Percentiles rank a stretch among this genome's conserved stretches.
Evolutionary conservation across 2,797 vertebrate genomes (phyloP).

Genomic region (Lacerta agilis): DNA sequence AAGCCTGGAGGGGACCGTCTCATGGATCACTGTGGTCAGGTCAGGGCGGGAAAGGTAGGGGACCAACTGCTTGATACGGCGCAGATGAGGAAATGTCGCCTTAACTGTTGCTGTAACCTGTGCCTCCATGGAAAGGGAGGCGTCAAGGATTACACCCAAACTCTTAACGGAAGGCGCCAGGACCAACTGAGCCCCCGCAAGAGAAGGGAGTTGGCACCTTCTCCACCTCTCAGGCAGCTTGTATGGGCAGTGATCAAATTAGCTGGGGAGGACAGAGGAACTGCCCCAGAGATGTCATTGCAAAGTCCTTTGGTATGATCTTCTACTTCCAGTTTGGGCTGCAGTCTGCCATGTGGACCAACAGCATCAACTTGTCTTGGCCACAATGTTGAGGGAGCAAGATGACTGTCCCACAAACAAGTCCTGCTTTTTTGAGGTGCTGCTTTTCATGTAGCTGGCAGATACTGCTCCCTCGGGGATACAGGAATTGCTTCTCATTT

Average conservation of each 20-base stretch:
- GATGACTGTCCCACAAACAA: not conserved
- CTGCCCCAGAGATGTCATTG: not conserved
- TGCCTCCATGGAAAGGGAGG: too few relatives aligned
- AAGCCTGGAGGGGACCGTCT: too few relatives aligned
- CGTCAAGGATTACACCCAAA: too few relatives aligned
- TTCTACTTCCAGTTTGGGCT: not conserved
- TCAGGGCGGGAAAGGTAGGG: too few relatives aligned
- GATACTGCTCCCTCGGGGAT: not conserved
- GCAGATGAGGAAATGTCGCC: too few relatives aligned
- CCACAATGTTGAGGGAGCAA: not conserved
- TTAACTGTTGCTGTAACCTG: too few relatives aligned
- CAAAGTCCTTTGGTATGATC: not conserved
- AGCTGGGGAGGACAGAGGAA: not conserved
- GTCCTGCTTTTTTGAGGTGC: too few relatives aligned
- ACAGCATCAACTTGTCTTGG: not conserved
- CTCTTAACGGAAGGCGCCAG: too few relatives aligned
- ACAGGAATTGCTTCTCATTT: not conserved
- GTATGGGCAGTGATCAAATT: not conserved
- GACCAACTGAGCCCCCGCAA: too few relatives aligned
- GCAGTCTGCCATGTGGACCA: not conserved
- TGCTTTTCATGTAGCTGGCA: not conserved
- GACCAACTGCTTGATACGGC: too few relatives aligned
- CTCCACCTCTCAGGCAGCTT: not conserved
- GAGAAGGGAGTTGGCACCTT: not conserved
- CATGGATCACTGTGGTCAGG: too few relatives aligned